Percentiles rank a stretch among this genome's conserved stretches.
Conservation (phyloP, 2,888 invertebrate species). For the Bugula neritina region DNA sequence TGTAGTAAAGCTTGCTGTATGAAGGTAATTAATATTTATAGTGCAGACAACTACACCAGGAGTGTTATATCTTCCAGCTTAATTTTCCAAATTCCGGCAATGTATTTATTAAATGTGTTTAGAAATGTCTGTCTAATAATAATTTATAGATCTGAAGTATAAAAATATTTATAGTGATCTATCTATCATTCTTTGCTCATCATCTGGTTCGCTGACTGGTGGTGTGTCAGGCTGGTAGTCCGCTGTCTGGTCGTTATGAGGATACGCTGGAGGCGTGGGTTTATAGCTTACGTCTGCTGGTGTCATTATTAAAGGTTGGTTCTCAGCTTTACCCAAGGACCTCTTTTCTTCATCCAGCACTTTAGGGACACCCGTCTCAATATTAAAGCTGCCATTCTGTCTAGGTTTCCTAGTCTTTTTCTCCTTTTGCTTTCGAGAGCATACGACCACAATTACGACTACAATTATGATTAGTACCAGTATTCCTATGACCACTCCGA, state of each 20-base stretch:
- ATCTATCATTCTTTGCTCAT: constrained; percentile 17
- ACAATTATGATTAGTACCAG: background rate
- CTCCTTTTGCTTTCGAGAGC: background rate
- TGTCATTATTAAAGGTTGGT: constrained; percentile 10
- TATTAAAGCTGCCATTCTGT: constrained; percentile 3
- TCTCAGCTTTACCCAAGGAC: background rate
- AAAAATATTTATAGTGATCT: constrained; percentile 1
- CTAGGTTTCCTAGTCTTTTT: background rate
- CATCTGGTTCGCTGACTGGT: constrained; percentile 20
- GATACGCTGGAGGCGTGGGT: constrained; percentile 11
- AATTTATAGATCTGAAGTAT: no score
- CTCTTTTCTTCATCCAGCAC: constrained; percentile 22
- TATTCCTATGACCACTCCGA: background rate
- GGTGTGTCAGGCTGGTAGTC: constrained; percentile 18
- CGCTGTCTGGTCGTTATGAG: background rate
- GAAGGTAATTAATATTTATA: no score
- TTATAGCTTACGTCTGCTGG: background rate
- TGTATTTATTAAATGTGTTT: no score
- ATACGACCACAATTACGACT: background rate
- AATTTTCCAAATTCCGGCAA: no score
- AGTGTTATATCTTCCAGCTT: no score
- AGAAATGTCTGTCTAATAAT: no score
- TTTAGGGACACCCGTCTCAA: constrained; percentile 10
- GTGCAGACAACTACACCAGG: no score
- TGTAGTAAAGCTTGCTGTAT: no score